Evolutionary conservation across 2,113 vertebrate genomes (phyloP), one percentile per base, ranked within the genome.

Genomic region (Etheostoma spectabile): DNA sequence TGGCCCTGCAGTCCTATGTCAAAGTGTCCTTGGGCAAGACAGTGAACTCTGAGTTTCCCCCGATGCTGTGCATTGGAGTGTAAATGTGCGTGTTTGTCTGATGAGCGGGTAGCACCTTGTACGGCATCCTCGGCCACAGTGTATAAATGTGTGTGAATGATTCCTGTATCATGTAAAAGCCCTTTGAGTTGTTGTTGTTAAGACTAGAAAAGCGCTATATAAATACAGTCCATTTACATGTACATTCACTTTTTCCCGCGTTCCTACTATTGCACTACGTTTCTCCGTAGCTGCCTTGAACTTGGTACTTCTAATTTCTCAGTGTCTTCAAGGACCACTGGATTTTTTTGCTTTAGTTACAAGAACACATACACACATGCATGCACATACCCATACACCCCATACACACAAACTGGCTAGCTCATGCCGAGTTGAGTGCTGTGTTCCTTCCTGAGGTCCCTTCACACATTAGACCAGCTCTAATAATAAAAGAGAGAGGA

Each of bases 401-500:
- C 45, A 68, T 46, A 38, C 85, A 73, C 82, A 80, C 49, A 53
- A 69, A 79, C 82, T 86, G 70, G 27, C 22, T 74, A 51, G 67
- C 77, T 82, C 76, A 84, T 77, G 75, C 81, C 79, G 68, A 81
- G 79, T 91, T 72, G 90, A 91, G 90, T 81, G 88, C 85, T 84
- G 78, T 80, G 89, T 85, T 93, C 86, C 89, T 88, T 91, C 86
- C 86, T 90, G 70, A 79, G 84, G 92, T 92, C 92, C 92, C 93
- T 84, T 90, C 89, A 88, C 91, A 92, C 87, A 92, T 93, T 93
- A 92, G 89, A 87, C 87, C 89, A 87, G 87, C 86, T 89, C 92
- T 93, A 94, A 92, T 94, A 93, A 94, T 93, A 93, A 92, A 92
- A 92, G 85, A 63, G 84, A 91, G 87, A 88, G 86, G 88, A 91